Percentiles rank a stretch among this genome's conserved stretches.
These are phyloP conservation scores for Xanthia togata DNA, from an alignment of 2,888 invertebrate species.

Conservation along the genomic window DNA sequence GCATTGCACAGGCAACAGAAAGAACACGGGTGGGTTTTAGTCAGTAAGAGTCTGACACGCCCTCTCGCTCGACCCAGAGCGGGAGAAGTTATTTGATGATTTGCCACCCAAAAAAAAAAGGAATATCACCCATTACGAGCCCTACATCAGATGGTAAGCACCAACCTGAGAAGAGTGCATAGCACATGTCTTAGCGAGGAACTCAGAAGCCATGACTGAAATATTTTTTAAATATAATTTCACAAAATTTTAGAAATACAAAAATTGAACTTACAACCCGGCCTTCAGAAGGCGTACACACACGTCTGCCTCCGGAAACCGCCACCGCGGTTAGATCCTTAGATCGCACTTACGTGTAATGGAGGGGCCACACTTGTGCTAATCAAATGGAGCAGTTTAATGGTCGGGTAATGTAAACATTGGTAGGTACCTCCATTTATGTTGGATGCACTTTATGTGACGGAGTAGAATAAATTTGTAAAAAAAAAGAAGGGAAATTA, in stretches of 20 bases:
- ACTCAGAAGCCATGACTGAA: neutral
- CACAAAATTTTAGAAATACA: neutral
- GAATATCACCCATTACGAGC: too few species aligned
- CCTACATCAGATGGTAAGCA: neutral
- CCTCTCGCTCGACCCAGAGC: too few species aligned
- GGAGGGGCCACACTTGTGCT: conserved; percentile 1
- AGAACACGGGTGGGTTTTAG: too few species aligned
- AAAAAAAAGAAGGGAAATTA: too few species aligned
- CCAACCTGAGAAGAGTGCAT: neutral
- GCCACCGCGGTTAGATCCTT: conserved; percentile 26
- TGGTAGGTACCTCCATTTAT: too few species aligned
- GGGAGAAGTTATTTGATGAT: too few species aligned
- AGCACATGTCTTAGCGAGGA: neutral
- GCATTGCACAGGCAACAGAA: too few species aligned
- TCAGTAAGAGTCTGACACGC: too few species aligned
- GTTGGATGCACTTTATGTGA: neutral
- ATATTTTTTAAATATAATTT: neutral
- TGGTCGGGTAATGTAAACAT: neutral
- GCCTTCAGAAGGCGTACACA: neutral
- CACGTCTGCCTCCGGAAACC: neutral
- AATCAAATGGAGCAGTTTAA: conserved; percentile 25
- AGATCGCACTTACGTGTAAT: conserved; percentile 22
- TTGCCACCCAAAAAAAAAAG: too few species aligned
- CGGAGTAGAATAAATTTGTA: too few species aligned
- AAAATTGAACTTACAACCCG: too few species aligned